phyloP scores from a whole-genome alignment of 1,140 invertebrate genomes.

The Sitodiplosis mosellana region DNA sequence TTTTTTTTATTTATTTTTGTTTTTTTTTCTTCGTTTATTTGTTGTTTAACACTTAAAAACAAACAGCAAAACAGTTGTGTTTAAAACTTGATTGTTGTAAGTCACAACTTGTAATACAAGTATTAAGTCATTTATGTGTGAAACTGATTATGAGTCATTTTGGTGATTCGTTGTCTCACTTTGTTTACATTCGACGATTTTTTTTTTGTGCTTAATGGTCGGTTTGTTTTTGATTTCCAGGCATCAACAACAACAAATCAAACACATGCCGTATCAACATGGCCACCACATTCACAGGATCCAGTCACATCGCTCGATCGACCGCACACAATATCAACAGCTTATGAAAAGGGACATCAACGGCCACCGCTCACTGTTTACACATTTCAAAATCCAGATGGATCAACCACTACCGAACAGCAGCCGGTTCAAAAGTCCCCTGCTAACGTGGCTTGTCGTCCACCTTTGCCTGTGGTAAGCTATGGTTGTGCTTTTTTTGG shows the following conservation, averaged over 20 bases:
- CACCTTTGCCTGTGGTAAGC: constrained; percentile 41
- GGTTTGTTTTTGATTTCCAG: constrained; percentile 8
- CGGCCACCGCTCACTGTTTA: constrained; percentile 73
- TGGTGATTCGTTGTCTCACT: no score
- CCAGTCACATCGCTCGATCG: constrained; percentile 56
- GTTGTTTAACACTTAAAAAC: no score
- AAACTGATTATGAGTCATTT: no score
- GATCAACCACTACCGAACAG: constrained; percentile 9
- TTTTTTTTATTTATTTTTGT: constrained; percentile 17
- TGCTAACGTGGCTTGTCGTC: constrained; percentile 24
- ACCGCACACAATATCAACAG: constrained; percentile 83
- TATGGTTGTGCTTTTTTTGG: no score
- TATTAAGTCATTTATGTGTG: no score
- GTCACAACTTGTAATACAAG: no score
- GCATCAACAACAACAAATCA: constrained; percentile 19
- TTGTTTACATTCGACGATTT: constrained; percentile 7
- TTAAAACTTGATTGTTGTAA: no score
- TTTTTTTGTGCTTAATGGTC: neutral
- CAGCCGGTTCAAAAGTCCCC: constrained; percentile 22
- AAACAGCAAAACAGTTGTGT: no score
- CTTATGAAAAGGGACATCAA: constrained; percentile 70
- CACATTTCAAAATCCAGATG: constrained; percentile 57
- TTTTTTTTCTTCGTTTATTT: constrained; percentile 11
- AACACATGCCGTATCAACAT: constrained; percentile 22
- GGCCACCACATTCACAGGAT: constrained; percentile 34